Evolutionary conservation across 64 coral and sea anemone species (phyloP).

Genomic region (Acropora tenuis): DNA sequence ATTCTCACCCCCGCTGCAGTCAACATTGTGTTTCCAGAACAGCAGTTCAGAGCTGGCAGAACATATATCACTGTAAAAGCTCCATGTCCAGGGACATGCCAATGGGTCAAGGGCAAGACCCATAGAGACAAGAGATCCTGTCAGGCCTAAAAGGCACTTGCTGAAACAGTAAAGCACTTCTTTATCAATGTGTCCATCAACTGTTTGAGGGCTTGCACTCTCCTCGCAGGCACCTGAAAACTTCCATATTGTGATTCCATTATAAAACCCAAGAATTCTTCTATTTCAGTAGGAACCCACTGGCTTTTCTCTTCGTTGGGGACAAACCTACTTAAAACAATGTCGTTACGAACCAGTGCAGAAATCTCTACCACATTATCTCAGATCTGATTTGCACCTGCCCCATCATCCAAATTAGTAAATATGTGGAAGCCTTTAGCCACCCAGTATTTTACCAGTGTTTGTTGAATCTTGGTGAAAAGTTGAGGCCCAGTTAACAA

Average conservation of each 20-base stretch:
- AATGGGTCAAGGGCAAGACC: slow-evolving; percentile 62
- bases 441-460: slow-evolving; percentile 53
- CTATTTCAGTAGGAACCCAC: slow-evolving; percentile 58
- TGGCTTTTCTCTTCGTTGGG: slow-evolving; percentile 64
- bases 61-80: slow-evolving; percentile 10
- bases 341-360: not conserved
- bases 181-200: slow-evolving; percentile 3
- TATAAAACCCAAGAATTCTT: slow-evolving; percentile 64
- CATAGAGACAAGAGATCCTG: slow-evolving; percentile 62
- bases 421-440: slow-evolving; percentile 42
- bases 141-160: slow-evolving; percentile 23
- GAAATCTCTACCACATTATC: not conserved
- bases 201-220: slow-evolving; percentile 23
- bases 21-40: not conserved
- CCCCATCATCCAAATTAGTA: slow-evolving; percentile 59
- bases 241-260: slow-evolving; percentile 42
- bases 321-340: slow-evolving; percentile 35
- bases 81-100: slow-evolving; percentile 43
- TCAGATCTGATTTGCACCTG: slow-evolving; percentile 11
- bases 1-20: not conserved
- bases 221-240: slow-evolving; percentile 30
- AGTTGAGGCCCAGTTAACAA: slow-evolving; percentile 37
- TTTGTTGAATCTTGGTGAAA: slow-evolving; percentile 49
- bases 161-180: slow-evolving; percentile 4
- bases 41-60: not conserved